These are phyloP conservation scores for Odontomachus brunneus DNA, from an alignment of 1,140 invertebrate species.

Conservation along the genomic window DNA sequence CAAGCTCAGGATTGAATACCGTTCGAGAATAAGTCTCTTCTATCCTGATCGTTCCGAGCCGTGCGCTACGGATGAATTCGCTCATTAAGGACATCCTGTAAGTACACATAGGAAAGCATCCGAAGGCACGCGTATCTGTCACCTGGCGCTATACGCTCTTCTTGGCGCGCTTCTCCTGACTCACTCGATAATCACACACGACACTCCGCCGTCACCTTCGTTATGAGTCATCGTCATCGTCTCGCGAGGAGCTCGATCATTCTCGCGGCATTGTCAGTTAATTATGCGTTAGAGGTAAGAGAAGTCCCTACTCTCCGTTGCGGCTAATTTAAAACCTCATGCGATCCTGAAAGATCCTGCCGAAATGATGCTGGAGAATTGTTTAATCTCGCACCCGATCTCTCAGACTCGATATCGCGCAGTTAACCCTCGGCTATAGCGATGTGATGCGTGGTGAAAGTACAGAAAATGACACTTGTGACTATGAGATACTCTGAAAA, in stretches of 20 bases:
- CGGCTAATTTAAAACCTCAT: slow-evolving; percentile 13
- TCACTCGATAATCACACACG: slow-evolving; percentile 65
- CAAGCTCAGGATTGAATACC: slow-evolving; percentile 28
- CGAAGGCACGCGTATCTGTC: slow-evolving; percentile 69
- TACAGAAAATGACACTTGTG: no score
- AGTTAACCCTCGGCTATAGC: no score
- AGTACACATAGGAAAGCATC: slow-evolving; percentile 44
- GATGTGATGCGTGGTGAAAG: no score
- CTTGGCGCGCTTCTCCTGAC: slow-evolving; percentile 43
- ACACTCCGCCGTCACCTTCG: slow-evolving; percentile 32
- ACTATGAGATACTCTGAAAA: no score
- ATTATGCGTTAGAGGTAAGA: slow-evolving; percentile 38
- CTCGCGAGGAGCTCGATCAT: slow-evolving; percentile 27
- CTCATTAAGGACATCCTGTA: slow-evolving; percentile 53
- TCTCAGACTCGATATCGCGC: no score
- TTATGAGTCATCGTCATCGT: slow-evolving; percentile 59
- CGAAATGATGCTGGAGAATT: no score
- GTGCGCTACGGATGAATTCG: slow-evolving; percentile 46
- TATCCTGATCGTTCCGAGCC: not conserved
- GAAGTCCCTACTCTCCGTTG: not conserved
- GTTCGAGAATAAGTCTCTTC: slow-evolving; percentile 17
- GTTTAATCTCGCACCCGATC: no score
- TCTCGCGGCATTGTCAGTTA: not conserved
- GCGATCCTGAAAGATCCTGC: not conserved
- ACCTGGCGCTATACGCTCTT: slow-evolving; percentile 63